Base-by-base conservation (phyloP, 1,140 invertebrate genomes). In the Ditylenchus dipsaci region DNA sequence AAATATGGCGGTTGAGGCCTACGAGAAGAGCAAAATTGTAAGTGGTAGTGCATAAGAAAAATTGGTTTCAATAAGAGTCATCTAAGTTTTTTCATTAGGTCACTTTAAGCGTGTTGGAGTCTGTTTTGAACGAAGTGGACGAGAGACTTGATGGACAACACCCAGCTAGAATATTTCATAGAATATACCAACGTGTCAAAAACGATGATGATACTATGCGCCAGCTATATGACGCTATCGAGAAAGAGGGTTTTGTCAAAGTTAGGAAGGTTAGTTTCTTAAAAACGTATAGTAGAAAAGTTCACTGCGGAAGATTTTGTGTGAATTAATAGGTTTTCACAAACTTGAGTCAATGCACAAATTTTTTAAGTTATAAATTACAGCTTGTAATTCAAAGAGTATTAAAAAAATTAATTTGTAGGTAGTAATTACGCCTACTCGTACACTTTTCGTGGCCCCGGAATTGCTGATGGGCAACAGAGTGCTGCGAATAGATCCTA, bases 401-500 rank as follows among this genome's bases (percentile, higher is more conserved):
- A 38, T 38, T 19, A 49, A 33, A 49, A 27, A 63, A 26, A 29
- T 67, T 1, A 21, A 38, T 23, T 74, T 73, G 29, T 26, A 77
- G 70, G 69, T 80, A 15, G 53, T 77, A 8, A 74, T 77, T 23
- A 77, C 76, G 17, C 76, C 76, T 21, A 67, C 76, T 1, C 68
- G 76, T 29, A 58, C 58, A 38, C 56, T 77, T 13, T 77, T 75
- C 60, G 61, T 73, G 1, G 74, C 74, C 11, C 71, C 72, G 13
- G 71, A 73, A 62, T 61, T 73, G 38, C 53, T 74, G 57, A 73
- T 76, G 71, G 71, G 62, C 19, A 72, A 74, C 56, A 53, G 71
- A 29, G 71, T 74, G 30, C 45, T 72, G 29, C 63, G 71, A 59
- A 67, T 65, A 45, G 71, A 72, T 45, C 63, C 71, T 1, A 43